A percentile compares a stretch with the other conserved stretches of the same genome.
phyloP scores from a whole-genome alignment of 2,888 invertebrate species.

The Pyrrhosoma nymphula region DNA sequence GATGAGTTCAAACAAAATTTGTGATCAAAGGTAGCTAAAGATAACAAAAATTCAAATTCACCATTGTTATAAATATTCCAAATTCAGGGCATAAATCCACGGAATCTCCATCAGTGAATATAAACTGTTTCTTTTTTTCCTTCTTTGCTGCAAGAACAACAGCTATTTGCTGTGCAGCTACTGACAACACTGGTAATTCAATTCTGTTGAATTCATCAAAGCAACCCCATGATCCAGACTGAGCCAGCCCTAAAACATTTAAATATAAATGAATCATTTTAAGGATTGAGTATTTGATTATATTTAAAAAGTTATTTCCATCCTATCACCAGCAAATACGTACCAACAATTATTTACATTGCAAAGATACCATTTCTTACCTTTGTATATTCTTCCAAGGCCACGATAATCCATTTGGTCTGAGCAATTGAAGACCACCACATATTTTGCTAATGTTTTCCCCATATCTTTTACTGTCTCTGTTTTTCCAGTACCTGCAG shows the following conservation, averaged over 20 bases:
- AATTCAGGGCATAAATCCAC: constrained; percentile 97
- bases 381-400: constrained; percentile 96
- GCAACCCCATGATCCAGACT: constrained; percentile 98
- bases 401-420: constrained; percentile 99
- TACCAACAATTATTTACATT: no score
- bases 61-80: constrained; percentile 99
- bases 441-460: constrained; percentile 97
- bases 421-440: constrained; percentile 97
- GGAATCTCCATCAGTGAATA: constrained; percentile 96
- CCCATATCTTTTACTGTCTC: constrained; percentile 99
- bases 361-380: constrained; percentile 74
- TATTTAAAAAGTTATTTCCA: no score
- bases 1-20: no score
- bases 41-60: constrained; percentile 77
- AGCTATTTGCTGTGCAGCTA: constrained; percentile 98
- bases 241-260: constrained; percentile 85
- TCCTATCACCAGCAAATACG: no score
- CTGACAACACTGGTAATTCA: constrained; percentile 94
- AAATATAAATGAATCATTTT: neutral
- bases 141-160: constrained; percentile 95
- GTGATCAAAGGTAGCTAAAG: no score
- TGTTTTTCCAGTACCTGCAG: constrained; percentile 98
- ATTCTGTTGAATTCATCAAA: constrained; percentile 98
- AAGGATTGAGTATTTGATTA: no score
- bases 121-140: constrained; percentile 93